Conservation (phyloP, 2,888 invertebrate species). For the Cryptus viduatorius region DNA sequence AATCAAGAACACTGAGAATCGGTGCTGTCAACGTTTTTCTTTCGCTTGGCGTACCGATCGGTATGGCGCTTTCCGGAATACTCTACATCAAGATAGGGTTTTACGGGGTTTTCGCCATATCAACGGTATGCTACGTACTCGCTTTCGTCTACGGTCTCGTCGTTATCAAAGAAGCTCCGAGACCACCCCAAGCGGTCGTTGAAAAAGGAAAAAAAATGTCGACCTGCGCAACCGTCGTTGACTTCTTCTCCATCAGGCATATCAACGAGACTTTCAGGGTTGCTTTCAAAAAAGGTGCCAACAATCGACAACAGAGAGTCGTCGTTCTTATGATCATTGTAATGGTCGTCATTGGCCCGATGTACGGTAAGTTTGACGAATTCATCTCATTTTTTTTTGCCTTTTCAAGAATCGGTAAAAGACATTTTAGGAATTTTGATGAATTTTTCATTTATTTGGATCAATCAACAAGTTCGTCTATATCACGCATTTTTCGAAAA, state of each 20-base stretch:
- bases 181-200: conserved; percentile 76
- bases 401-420: background rate
- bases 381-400: background rate
- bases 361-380: conserved; percentile 89
- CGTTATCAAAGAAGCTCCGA: conserved; percentile 89
- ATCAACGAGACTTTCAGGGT: conserved; percentile 92
- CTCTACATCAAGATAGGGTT: conserved; percentile 91
- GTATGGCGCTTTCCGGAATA: conserved; percentile 95
- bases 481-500: too few species aligned
- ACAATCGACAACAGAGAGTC: conserved; percentile 91
- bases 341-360: conserved; percentile 94
- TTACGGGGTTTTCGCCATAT: conserved; percentile 93
- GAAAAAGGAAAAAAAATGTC: conserved; percentile 83
- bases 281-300: conserved; percentile 92
- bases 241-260: conserved; percentile 92
- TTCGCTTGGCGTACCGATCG: conserved; percentile 94
- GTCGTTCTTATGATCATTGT: conserved; percentile 92
- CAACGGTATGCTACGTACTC: conserved; percentile 90
- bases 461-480: background rate
- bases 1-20: conserved; percentile 93
- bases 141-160: conserved; percentile 91
- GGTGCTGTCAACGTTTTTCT: conserved; percentile 95
- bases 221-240: conserved; percentile 87
- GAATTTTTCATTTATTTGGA: too few species aligned
- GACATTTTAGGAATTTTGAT: too few species aligned